phyloP scores from a whole-genome alignment of 2,113 vertebrate genomes.

The Corapipo altera region DNA sequence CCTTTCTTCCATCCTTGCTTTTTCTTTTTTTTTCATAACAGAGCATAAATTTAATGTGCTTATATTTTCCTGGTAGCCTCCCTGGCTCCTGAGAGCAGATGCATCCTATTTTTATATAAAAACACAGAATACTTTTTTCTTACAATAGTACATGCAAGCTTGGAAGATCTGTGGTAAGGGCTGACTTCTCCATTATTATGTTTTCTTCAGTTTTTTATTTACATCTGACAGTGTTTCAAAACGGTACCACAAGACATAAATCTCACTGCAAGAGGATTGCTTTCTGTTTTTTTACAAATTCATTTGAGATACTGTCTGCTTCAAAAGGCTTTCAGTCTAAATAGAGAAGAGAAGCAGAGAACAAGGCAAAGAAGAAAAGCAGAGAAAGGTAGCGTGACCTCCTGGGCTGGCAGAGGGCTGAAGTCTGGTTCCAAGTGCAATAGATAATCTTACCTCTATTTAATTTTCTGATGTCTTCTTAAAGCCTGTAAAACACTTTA shows the following conservation, averaged over 20 bases:
- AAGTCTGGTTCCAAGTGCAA: neutral
- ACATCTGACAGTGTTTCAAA: constrained; percentile 36
- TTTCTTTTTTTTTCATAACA: neutral
- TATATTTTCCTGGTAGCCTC: neutral
- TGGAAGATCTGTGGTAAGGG: neutral
- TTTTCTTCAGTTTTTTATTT: constrained; percentile 38
- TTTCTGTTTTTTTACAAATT: neutral
- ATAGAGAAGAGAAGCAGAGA: neutral
- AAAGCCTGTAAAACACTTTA: neutral
- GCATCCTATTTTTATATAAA: neutral
- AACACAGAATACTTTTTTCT: neutral
- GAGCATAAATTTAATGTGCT: neutral
- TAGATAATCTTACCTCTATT: neutral
- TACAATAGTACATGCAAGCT: neutral
- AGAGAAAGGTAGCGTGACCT: neutral
- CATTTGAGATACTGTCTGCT: constrained; percentile 5
- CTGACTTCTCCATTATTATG: neutral
- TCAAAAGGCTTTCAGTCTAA: constrained; percentile 8
- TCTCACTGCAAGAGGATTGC: neutral
- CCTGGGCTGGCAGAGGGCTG: neutral
- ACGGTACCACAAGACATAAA: neutral
- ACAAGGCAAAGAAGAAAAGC: neutral
- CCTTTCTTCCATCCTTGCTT: neutral
- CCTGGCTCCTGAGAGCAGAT: neutral
- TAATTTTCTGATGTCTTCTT: neutral